Base-by-base conservation (phyloP, 2,888 invertebrate species). In the Diaphora mendica region DNA sequence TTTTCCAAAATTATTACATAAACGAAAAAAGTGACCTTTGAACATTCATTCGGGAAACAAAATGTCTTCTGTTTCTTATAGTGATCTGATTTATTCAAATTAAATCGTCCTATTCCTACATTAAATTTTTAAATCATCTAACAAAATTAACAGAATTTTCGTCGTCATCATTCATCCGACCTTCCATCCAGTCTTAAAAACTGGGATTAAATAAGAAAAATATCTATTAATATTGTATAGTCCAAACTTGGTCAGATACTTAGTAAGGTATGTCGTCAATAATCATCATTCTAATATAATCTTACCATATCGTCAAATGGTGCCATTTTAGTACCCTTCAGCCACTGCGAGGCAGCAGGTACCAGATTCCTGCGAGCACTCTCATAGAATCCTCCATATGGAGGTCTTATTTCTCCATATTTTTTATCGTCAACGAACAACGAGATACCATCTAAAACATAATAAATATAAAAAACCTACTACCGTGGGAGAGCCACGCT, bases 271-370 rank as follows among this genome's bases (percentile, higher is more conserved):
- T 42, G 42, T 13, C 42, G 8, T 42, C 42, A 42, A 42, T 39
- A 64, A 17, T 15, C 44, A 48, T 20, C 51, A 51, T 51, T 20
- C 3, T 23, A 15, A 51, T 51, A 55, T 15, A 30, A 70, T 42
- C 77, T 86, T 90, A 97, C 97, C 95, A 97, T 96, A 88, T 97
- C 96, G 90, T 98, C 97, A 84, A 98, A 98, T 0, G 98, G 98
- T 3, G 98, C 97, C 92, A 97, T 96, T 65, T 88, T 83, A 64
- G 91, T 93, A 33, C 97, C 96, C 74, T 90, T 94, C 39, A 92
- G 93, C 97, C 97, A 98, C 44, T 93, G 94, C 0, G 93, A 82
- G 0, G 96, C 95, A 15, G 96, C 90, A 0, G 77, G 80, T 39
- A 93, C 91, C 5, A 88, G 87, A 65, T 94, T 86, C 2, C 93